These are phyloP conservation scores for Agriotes lineatus DNA, from an alignment of 2,888 invertebrate species.

Conservation along the genomic window DNA sequence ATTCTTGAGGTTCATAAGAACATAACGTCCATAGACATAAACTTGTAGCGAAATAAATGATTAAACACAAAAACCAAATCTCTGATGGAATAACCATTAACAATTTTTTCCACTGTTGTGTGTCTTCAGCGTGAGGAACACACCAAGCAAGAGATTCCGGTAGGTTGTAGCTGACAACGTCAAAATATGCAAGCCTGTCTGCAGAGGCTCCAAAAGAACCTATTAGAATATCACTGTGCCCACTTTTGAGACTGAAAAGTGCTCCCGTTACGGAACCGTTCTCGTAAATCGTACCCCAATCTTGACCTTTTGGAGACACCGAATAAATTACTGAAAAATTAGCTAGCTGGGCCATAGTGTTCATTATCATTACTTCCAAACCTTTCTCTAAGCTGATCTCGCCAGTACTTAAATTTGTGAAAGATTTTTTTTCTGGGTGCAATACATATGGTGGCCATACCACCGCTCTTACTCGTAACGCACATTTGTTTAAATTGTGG, in stretches of 20 bases:
- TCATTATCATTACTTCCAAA: slow-evolving; percentile 54
- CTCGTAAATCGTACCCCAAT: slow-evolving; percentile 51
- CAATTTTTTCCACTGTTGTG: slow-evolving; percentile 51
- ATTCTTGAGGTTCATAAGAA: slow-evolving; percentile 27
- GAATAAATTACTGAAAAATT: slow-evolving; percentile 54
- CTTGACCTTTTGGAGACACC: slow-evolving; percentile 42
- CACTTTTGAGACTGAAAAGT: slow-evolving; percentile 51
- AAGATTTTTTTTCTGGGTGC: slow-evolving; percentile 44
- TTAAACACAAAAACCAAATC: slow-evolving; percentile 36
- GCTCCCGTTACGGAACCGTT: slow-evolving; percentile 55
- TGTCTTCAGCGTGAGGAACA: slow-evolving; percentile 57
- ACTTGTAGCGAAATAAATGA: slow-evolving; percentile 29
- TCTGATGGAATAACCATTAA: slow-evolving; percentile 42
- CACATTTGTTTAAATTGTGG: slow-evolving; percentile 56
- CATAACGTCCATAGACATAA: slow-evolving; percentile 36
- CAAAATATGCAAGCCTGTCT: slow-evolving; percentile 54
- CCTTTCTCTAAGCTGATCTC: slow-evolving; percentile 43
- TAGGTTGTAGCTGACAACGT: slow-evolving; percentile 56
- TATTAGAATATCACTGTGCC: slow-evolving; percentile 57
- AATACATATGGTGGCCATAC: slow-evolving; percentile 60
- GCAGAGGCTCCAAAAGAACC: slow-evolving; percentile 58
- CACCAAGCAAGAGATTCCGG: slow-evolving; percentile 60
- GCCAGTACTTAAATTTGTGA: slow-evolving; percentile 1
- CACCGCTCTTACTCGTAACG: slow-evolving; percentile 56
- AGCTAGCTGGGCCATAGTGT: slow-evolving; percentile 51